Conservation (phyloP, 1,140 invertebrate genomes). For the Drosophila simulans region DNA sequence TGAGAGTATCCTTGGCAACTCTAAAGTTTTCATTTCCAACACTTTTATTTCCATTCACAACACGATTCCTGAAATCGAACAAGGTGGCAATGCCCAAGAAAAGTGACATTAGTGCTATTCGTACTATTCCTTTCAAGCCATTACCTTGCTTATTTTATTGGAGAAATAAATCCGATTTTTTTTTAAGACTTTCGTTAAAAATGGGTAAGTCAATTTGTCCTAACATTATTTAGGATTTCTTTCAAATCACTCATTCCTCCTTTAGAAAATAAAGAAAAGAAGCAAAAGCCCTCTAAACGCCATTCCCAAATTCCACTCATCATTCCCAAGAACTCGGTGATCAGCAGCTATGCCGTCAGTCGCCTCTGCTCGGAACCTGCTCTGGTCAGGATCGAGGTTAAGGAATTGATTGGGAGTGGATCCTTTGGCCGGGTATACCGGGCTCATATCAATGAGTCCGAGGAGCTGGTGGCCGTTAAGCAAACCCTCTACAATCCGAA, state of each 20-base stretch:
- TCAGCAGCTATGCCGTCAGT: slow-evolving; percentile 4
- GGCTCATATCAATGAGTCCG: slow-evolving; percentile 5
- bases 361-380: background rate
- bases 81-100: slow-evolving; percentile 22
- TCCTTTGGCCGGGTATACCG: slow-evolving; percentile 50
- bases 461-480: slow-evolving; percentile 38
- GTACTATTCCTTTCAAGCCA: background rate
- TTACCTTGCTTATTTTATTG: background rate
- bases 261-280: slow-evolving; percentile 9
- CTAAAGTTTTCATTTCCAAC: no score
- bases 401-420: slow-evolving; percentile 30
- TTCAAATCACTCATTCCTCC: no score
- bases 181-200: background rate
- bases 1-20: no score
- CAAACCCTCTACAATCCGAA: slow-evolving; percentile 25
- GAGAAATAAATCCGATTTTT: background rate
- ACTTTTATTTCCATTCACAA: no score
- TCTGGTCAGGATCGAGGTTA: slow-evolving; percentile 10
- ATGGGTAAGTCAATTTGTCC: slow-evolving; percentile 5
- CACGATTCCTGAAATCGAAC: background rate
- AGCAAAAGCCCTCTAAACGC: background rate
- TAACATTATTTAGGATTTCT: no score
- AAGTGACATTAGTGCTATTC: background rate
- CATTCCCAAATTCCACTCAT: background rate
- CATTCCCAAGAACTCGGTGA: slow-evolving; percentile 9